These are phyloP conservation scores for Malurus cyaneus DNA, from an alignment of 2,113 vertebrate species.

Conservation along the genomic window DNA sequence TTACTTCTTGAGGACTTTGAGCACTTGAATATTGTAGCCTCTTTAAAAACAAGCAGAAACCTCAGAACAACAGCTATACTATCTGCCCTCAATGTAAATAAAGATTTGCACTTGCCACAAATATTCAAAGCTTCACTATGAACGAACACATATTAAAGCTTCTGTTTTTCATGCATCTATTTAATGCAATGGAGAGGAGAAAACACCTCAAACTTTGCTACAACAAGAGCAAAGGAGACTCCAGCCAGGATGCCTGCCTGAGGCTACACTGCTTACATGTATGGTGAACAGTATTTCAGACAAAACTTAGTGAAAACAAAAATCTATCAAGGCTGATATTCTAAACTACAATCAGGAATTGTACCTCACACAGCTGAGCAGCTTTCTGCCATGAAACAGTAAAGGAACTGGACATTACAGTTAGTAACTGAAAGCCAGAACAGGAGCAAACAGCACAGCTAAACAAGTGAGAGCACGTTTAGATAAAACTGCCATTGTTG, in stretches of 20 bases:
- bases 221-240: neutral
- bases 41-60: neutral
- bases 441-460: neutral
- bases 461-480: neutral
- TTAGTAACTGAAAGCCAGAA: neutral
- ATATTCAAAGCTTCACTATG: neutral
- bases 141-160: neutral
- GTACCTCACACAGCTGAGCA: neutral
- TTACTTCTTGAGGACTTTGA: neutral
- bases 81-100: neutral
- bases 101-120: neutral
- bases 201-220: neutral
- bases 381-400: neutral
- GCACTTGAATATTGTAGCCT: neutral
- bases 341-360: neutral
- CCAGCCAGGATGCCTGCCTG: too few species aligned
- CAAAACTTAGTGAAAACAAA: neutral
- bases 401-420: neutral
- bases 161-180: neutral
- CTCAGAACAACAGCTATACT: neutral
- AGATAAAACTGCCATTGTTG: neutral
- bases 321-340: neutral
- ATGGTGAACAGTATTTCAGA: neutral
- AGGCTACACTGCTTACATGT: rapidly evolving
- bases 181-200: neutral